Percentiles rank a stretch among this genome's conserved stretches.
Evolutionary conservation across 2,888 invertebrate genomes (phyloP).

Genomic region (Drosophila anceps): DNA sequence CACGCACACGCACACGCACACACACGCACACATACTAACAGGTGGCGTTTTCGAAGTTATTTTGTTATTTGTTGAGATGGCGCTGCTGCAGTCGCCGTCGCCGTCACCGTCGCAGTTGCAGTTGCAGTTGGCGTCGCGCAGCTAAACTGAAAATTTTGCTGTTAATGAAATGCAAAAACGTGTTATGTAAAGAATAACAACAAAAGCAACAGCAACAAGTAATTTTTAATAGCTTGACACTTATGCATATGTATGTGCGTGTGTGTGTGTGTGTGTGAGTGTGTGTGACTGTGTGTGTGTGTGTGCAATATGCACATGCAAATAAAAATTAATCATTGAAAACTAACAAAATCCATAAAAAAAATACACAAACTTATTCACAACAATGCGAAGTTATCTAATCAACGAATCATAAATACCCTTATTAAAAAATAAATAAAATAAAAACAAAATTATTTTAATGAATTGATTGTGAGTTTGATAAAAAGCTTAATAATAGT

Average conservation of each 20-base stretch:
- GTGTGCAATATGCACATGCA: constrained; percentile 50
- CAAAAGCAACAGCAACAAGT: constrained; percentile 40
- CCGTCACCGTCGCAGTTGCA: constrained; percentile 12
- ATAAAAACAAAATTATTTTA: not conserved
- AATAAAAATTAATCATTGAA: constrained; percentile 70
- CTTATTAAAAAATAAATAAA: not conserved
- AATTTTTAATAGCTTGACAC: constrained; percentile 61
- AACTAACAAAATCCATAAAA: constrained; percentile 65
- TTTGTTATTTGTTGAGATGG: not conserved
- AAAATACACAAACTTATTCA: constrained; percentile 29
- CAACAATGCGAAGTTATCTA: not conserved
- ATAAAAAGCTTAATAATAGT: not conserved
- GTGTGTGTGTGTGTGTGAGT: not conserved
- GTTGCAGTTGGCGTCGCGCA: constrained; percentile 21
- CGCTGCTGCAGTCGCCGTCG: constrained; percentile 24
- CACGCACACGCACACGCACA: constrained; percentile 14
- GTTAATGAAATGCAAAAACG: constrained; percentile 71
- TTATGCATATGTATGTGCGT: constrained; percentile 30
- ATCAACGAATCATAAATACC: constrained; percentile 27
- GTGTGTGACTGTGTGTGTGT: constrained; percentile 14
- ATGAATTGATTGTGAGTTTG: not conserved
- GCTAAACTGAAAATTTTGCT: constrained; percentile 57
- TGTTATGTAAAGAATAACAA: constrained; percentile 66
- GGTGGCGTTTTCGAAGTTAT: constrained; percentile 41
- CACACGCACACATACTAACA: constrained; percentile 34